Base-by-base conservation (phyloP, 2,888 invertebrate species). In the Hedychridium roseum region DNA sequence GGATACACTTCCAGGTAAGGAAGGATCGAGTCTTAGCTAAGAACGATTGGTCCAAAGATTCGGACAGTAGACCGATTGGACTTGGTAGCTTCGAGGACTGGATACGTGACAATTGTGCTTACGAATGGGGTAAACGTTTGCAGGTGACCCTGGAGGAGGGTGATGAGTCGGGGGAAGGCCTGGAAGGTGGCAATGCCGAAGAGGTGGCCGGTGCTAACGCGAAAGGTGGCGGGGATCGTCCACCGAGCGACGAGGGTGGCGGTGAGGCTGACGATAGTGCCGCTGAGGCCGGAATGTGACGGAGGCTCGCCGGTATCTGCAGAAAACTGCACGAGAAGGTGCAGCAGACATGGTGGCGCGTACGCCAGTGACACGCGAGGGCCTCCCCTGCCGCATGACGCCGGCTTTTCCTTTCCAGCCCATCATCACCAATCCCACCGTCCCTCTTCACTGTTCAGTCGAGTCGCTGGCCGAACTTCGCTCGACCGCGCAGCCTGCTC, bases 271-370 rank as follows among this genome's bases (percentile, higher is more conserved):
- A 78, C 35, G 80, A 74, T n/a, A 70, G 64, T 36, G 67, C 73
- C 28, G 71, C 74, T 12, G 78, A 78, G 35, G 74, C 85, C 84
- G 91, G 91, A 80, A 92, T 92, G 90, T 92, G 92, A 92, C 92
- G 91, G 91, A 91, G 91, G 89, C 88, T 92, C 84, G 85, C 90
- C 81, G 90, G 91, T 85, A 88, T 92, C 83, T 92, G 89, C 84
- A 90, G 89, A 85, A 92, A 91, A 87, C 86, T 92, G 83, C 87
- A 90, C 82, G 91, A 91, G 83, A 91, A 90, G 83, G 88, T 90
- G 83, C 91, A 91, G 84, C 89, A 77, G 66, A 71, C 88, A 82
- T 91, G 91, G 90, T 91, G 91, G 90, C 88, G 89, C 82, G 86
- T 90, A 82, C 89, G 90, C 85, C 89, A 90, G 77, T 83, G 76